Conservation (phyloP, 2,113 vertebrate species). For the Pelodiscus sinensis region DNA sequence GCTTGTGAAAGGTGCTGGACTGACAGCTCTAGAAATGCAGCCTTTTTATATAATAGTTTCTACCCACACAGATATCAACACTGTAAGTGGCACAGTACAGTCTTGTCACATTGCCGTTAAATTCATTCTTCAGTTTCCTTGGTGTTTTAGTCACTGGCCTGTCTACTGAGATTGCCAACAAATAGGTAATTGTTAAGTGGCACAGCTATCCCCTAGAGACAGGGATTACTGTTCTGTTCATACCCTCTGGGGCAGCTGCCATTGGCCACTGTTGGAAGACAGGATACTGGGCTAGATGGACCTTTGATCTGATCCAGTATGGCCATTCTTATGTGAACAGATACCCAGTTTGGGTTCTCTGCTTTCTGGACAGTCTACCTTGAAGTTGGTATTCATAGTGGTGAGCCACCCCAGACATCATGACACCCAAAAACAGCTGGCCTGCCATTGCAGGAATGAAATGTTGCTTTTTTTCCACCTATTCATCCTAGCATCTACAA, state of each 20-base stretch:
- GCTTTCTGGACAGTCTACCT: neutral
- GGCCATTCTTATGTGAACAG: no score
- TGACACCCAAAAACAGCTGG: neutral
- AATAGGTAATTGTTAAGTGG: neutral
- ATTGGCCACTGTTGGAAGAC: no score
- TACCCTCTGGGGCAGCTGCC: no score
- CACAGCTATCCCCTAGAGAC: neutral
- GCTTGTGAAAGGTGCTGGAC: neutral
- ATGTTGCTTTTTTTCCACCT: neutral
- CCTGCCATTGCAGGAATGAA: neutral
- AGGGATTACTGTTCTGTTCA: no score
- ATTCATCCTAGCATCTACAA: neutral
- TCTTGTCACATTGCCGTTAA: accelerated
- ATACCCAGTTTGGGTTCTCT: no score
- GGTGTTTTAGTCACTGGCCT: neutral
- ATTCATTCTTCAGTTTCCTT: neutral
- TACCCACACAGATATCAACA: neutral
- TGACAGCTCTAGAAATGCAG: neutral
- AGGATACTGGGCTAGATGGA: no score
- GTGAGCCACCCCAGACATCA: neutral
- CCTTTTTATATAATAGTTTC: neutral
- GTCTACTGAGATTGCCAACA: neutral
- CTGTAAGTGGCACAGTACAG: neutral
- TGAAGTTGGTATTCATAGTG: neutral
- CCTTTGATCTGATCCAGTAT: no score